Conservation (phyloP, 2,888 invertebrate genomes). For the Muscina levida region DNA sequence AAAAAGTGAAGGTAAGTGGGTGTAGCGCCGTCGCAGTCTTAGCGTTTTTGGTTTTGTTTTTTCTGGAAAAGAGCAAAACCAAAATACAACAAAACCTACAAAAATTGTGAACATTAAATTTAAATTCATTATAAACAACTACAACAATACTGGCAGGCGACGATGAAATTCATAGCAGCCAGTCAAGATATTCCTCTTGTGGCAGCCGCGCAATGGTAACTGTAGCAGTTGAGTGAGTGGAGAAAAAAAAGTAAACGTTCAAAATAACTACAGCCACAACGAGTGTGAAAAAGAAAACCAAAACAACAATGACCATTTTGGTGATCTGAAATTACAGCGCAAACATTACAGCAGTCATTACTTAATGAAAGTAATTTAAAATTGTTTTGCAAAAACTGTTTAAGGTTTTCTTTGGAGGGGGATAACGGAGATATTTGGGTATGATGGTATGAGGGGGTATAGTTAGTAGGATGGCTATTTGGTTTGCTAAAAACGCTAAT, state of each 20-base stretch:
- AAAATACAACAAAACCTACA: no score
- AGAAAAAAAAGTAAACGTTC: conserved; percentile 33
- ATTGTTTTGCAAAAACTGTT: no score
- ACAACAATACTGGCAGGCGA: neutral
- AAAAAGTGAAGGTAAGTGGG: conserved; percentile 61
- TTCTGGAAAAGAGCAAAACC: no score
- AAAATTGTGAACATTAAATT: neutral
- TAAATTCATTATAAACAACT: conserved; percentile 41
- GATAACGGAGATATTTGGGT: no score
- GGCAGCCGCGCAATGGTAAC: neutral
- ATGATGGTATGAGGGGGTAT: no score
- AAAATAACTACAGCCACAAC: conserved; percentile 34
- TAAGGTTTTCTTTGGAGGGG: no score
- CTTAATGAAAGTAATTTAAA: conserved; percentile 59
- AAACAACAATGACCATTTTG: conserved; percentile 10
- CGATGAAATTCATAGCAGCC: conserved; percentile 17
- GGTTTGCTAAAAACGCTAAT: no score
- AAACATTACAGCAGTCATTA: conserved; percentile 43
- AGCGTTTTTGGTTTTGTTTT: no score
- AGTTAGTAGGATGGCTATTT: no score
- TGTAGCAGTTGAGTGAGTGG: conserved; percentile 1
- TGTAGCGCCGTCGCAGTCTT: conserved; percentile 53
- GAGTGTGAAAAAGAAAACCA: neutral
- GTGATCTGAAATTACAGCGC: conserved; percentile 47
- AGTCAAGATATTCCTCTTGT: neutral